Evolutionary conservation across 1,140 invertebrate genomes (phyloP).

Genomic region (Drosophila ercepeae): DNA sequence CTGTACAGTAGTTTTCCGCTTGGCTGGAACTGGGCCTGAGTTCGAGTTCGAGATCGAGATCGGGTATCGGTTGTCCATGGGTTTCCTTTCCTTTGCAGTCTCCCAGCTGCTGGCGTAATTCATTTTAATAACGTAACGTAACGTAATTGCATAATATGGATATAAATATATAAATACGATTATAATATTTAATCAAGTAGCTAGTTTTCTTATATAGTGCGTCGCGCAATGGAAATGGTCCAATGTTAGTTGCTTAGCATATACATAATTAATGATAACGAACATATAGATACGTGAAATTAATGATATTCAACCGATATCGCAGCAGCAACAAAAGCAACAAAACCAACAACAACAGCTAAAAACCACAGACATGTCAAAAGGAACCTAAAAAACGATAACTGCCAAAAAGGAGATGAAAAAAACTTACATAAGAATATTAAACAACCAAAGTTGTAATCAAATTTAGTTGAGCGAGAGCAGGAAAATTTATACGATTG

Average conservation of each 20-base stretch:
- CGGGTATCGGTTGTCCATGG: constrained; percentile 8
- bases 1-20: constrained; percentile 66
- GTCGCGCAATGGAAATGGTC: constrained; percentile 80
- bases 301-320: constrained; percentile 36
- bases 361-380: constrained; percentile 51
- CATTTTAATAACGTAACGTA: constrained; percentile 47
- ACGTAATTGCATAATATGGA: constrained; percentile 43
- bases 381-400: constrained; percentile 72
- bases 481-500: constrained; percentile 34
- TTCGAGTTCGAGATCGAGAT: neutral
- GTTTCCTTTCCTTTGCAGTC: constrained; percentile 25
- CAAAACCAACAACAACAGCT: constrained; percentile 23
- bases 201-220: constrained; percentile 83
- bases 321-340: constrained; percentile 23
- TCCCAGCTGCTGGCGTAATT: constrained; percentile 38
- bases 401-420: constrained; percentile 67
- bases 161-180: constrained; percentile 53
- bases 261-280: constrained; percentile 64
- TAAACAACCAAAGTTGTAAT: constrained; percentile 37
- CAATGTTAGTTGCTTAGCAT: constrained; percentile 82
- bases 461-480: constrained; percentile 49
- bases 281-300: constrained; percentile 31
- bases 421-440: constrained; percentile 14
- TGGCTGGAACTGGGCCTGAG: constrained; percentile 38
- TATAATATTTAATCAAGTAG: constrained; percentile 69